Conservation (phyloP, 2,888 invertebrate genomes). For the Amphipoea oculea region DNA sequence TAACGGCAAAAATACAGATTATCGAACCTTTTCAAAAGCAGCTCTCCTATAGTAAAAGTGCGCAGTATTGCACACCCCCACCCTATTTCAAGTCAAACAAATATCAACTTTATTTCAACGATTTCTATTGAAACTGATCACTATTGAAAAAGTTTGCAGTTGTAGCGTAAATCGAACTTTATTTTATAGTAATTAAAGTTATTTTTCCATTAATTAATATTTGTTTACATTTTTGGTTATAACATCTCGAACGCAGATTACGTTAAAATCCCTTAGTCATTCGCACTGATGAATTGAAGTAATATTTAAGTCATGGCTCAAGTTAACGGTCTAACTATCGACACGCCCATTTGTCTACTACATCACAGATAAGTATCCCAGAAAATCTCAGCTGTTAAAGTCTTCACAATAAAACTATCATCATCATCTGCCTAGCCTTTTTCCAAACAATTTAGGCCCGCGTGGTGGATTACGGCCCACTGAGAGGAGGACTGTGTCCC, state of each 20-base stretch:
- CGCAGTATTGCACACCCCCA: too few relatives aligned
- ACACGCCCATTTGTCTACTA: neutral
- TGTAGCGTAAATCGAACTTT: too few relatives aligned
- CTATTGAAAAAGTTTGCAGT: too few relatives aligned
- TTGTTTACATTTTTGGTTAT: too few relatives aligned
- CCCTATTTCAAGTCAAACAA: too few relatives aligned
- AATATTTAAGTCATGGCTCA: neutral
- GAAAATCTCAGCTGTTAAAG: constrained; percentile 5
- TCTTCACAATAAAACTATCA: neutral
- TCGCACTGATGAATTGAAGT: neutral
- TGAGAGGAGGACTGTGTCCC: too few relatives aligned
- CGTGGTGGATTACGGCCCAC: too few relatives aligned
- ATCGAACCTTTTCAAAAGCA: neutral
- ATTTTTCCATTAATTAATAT: too few relatives aligned
- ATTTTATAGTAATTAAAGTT: too few relatives aligned
- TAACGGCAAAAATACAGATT: neutral
- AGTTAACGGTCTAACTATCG: neutral
- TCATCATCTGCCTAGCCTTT: neutral
- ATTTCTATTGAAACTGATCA: too few relatives aligned
- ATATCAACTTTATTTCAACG: too few relatives aligned
- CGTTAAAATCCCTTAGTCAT: neutral
- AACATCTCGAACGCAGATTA: too few relatives aligned
- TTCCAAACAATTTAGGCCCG: neutral
- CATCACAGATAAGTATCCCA: neutral
- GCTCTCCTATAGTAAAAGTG: neutral